phyloP scores from a whole-genome alignment of 35 echinoderm and acorn worm genomes.

The Hemicentrotus pulcherrimus region DNA sequence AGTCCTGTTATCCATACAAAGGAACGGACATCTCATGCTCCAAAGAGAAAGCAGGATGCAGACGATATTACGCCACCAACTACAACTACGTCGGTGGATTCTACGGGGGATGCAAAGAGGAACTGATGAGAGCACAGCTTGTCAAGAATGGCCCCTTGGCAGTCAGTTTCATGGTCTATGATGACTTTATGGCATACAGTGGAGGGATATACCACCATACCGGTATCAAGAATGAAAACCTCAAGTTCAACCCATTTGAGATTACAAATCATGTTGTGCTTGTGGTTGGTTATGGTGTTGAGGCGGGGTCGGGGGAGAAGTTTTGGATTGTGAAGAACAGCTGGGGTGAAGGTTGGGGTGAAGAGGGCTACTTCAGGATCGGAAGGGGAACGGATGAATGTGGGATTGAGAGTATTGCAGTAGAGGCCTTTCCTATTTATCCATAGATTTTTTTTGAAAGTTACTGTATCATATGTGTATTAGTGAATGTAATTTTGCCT shows the following conservation, averaged over 20 bases:
- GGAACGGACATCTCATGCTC: conserved; percentile 74
- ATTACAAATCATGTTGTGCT: conserved; percentile 91
- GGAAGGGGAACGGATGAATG: conserved; percentile 81
- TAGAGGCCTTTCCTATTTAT: conserved; percentile 89
- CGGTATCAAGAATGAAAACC: conserved; percentile 25
- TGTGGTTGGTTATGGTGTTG: conserved; percentile 82
- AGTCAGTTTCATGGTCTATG: conserved; percentile 77
- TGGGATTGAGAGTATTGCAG: conserved; percentile 89
- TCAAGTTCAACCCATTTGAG: conserved; percentile 84
- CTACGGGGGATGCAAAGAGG: conserved; percentile 96
- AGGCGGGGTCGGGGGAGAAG: conserved; percentile 66
- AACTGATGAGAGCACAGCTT: conserved; percentile 84
- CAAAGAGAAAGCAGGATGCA: conserved; percentile 61
- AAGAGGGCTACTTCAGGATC: conserved; percentile 88
- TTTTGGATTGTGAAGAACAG: conserved; percentile 97
- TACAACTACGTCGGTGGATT: conserved; percentile 93
- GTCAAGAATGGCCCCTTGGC: conserved; percentile 93
- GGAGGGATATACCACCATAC: conserved; percentile 93
- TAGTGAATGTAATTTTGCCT: neutral
- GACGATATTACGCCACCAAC: conserved; percentile 85
- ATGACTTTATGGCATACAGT: conserved; percentile 79
- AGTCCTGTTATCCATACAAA: conserved; percentile 79
- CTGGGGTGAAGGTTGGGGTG: conserved; percentile 87
- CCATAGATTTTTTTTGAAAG: conserved; percentile 5
- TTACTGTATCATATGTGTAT: neutral